Base-by-base conservation (phyloP, 2,113 vertebrate genomes). In the Bujurquina vittata region DNA sequence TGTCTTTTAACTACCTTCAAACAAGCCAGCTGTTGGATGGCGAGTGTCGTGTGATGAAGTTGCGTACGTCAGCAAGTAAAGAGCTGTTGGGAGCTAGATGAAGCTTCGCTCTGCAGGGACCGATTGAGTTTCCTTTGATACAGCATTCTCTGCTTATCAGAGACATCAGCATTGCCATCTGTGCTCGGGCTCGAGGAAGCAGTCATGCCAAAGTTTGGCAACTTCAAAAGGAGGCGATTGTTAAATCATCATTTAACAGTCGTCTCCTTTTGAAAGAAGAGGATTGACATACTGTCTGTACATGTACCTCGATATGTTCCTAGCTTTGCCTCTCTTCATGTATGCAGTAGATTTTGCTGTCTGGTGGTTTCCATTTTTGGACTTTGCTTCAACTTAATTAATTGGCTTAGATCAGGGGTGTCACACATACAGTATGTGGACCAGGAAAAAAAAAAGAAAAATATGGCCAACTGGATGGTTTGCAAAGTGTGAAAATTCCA, bases 1-100 rank as follows among this genome's bases (percentile, higher is more conserved):
- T 91, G 85, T 88, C 85, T 93, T 84, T 88, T 87, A 92, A 91
- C 81, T 88, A 88, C 65, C 90, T 81, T 91, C 86, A 84, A 91
- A 93, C 75, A 62, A 88, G 75, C 79, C 87, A 91, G 88, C 86
- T 89, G 92, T 90, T 88, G 63, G 81, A 87, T 58, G 65, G 67
- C 7, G 17, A 85, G 80, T 76, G 77, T 37, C 9, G 31, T 76
- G 84, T 62, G 3, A 20, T 31, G 4, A 88, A 88, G 54, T 79
- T 89, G 77, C 40, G 23, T 35, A 7, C 61, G 2, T 83, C 85
- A 87, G 85, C 79, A 61, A 79, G 57, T 46, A 57, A 43, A 84
- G 57, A 26, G 63, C 35, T 40, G 81, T 31, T 31, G 67, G 43
- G 49, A 56, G 59, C 33, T 2, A 56, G 54, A 60, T 46, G 52